A percentile compares a stretch with the other conserved stretches of the same genome.
These are phyloP conservation scores for Phaedon cochleariae DNA, from an alignment of 2,888 invertebrate genomes.

Conservation along the genomic window DNA sequence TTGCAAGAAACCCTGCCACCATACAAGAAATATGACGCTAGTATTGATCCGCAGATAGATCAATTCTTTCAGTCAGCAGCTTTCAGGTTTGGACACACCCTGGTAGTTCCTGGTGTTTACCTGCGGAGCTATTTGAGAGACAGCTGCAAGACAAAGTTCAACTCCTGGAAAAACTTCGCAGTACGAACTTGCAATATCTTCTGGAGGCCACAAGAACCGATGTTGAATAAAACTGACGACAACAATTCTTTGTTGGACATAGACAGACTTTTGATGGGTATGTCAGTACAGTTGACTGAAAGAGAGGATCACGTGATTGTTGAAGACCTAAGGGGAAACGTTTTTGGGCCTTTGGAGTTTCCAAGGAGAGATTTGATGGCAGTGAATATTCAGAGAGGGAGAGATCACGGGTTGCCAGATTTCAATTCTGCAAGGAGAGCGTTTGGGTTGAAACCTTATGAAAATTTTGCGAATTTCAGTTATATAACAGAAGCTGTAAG, in stretches of 20 bases:
- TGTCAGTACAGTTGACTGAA: slow-evolving; percentile 66
- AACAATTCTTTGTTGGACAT: slow-evolving; percentile 58
- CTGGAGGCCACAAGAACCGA: slow-evolving; percentile 64
- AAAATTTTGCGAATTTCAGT: slow-evolving; percentile 49
- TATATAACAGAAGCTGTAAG: slow-evolving; percentile 21
- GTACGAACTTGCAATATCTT: slow-evolving; percentile 66
- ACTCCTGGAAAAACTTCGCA: slow-evolving; percentile 49
- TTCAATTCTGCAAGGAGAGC: slow-evolving; percentile 67
- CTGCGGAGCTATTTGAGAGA: slow-evolving; percentile 60
- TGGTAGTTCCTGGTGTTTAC: slow-evolving; percentile 67
- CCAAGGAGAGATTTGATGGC: slow-evolving; percentile 69
- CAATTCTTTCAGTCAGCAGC: slow-evolving; percentile 71
- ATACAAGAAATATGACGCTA: slow-evolving; percentile 63
- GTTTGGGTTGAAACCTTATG: slow-evolving; percentile 55
- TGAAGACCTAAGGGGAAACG: slow-evolving; percentile 67
- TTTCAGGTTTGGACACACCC: slow-evolving; percentile 69
- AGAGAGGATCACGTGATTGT: slow-evolving; percentile 67
- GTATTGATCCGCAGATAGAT: slow-evolving; percentile 68
- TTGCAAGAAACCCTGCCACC: slow-evolving; percentile 49
- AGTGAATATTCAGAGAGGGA: slow-evolving; percentile 66
- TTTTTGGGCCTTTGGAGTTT: slow-evolving; percentile 69
- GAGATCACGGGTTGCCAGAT: slow-evolving; percentile 69
- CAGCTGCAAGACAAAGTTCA: slow-evolving; percentile 53
- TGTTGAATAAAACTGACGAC: slow-evolving; percentile 47
- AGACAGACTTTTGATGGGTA: slow-evolving; percentile 66